A percentile compares a stretch with the other conserved stretches of the same genome.
phyloP scores from a whole-genome alignment of 2,113 vertebrate genomes.

The Cyprinodon tularosa region DNA sequence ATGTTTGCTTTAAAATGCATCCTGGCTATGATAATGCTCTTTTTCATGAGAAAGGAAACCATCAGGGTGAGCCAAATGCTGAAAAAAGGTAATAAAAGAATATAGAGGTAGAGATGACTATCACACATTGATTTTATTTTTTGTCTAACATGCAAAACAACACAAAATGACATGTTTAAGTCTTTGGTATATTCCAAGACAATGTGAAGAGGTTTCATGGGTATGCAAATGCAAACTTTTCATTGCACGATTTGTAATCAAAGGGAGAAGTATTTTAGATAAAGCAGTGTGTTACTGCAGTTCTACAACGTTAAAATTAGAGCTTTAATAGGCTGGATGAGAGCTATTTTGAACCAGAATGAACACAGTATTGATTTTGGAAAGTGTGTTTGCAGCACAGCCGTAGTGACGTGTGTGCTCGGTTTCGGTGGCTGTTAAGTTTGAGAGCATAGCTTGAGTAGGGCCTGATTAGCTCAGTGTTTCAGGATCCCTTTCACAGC shows the following conservation, averaged over 20 bases:
- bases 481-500: slow-evolving; percentile 54
- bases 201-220: neutral
- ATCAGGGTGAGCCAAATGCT: neutral
- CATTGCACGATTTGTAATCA: neutral
- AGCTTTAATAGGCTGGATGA: slow-evolving; percentile 8
- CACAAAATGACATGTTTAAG: neutral
- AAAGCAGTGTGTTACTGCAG: neutral
- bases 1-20: too few relatives aligned
- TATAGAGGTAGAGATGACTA: neutral
- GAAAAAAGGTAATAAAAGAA: neutral
- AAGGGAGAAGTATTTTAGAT: slow-evolving; percentile 8
- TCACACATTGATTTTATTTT: neutral
- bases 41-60: neutral
- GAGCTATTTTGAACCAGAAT: slow-evolving; percentile 13
- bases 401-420: slow-evolving; percentile 23
- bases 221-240: neutral
- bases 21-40: too few relatives aligned
- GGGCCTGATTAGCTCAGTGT: slow-evolving; percentile 61
- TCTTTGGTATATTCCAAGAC: neutral
- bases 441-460: slow-evolving; percentile 58
- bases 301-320: neutral
- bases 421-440: slow-evolving; percentile 64
- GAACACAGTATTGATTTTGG: slow-evolving; percentile 6
- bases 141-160: neutral
- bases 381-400: slow-evolving; percentile 21